These are phyloP conservation scores for Tipula vernalis DNA, from an alignment of 2,888 invertebrate genomes.

Conservation along the genomic window DNA sequence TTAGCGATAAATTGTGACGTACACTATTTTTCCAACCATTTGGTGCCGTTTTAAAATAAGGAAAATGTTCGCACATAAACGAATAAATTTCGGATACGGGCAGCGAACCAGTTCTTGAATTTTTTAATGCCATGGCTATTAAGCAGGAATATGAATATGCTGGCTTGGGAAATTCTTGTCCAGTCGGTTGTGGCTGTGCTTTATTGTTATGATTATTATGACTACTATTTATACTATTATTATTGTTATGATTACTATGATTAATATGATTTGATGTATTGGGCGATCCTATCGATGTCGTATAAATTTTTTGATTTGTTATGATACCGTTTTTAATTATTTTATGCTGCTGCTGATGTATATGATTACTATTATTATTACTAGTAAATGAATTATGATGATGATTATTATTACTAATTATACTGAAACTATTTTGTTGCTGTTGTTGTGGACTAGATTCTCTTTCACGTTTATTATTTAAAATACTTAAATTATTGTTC, in stretches of 20 bases:
- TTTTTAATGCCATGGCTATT: slow-evolving; percentile 95
- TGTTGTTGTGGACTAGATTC: slow-evolving; percentile 15
- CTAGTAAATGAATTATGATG: slow-evolving; percentile 7
- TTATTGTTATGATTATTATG: slow-evolving; percentile 14
- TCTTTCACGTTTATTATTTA: slow-evolving; percentile 12
- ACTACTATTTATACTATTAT: slow-evolving; percentile 9
- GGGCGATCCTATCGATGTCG: slow-evolving; percentile 21
- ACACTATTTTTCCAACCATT: slow-evolving; percentile 99
- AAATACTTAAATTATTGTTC: slow-evolving; percentile 10
- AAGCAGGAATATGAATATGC: slow-evolving; percentile 96
- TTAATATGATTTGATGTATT: slow-evolving; percentile 22
- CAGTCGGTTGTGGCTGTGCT: slow-evolving; percentile 19
- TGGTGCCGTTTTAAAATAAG: slow-evolving; percentile 96
- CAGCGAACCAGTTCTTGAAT: slow-evolving; percentile 83
- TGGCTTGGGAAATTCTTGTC: slow-evolving; percentile 74
- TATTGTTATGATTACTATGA: slow-evolving; percentile 8
- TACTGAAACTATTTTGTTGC: slow-evolving; percentile 10
- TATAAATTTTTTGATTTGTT: slow-evolving; percentile 1
- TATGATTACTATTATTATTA: neutral
- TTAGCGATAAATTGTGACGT: slow-evolving; percentile 89
- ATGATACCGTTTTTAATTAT: slow-evolving; percentile 4
- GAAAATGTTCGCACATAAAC: slow-evolving; percentile 98
- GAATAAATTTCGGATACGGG: slow-evolving; percentile 98
- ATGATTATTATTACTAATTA: slow-evolving; percentile 6
- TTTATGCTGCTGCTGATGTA: neutral